Percentiles rank a stretch among this genome's conserved stretches.
These are phyloP conservation scores for Prorops nasuta DNA, from an alignment of 1,140 invertebrate genomes.

Conservation along the genomic window DNA sequence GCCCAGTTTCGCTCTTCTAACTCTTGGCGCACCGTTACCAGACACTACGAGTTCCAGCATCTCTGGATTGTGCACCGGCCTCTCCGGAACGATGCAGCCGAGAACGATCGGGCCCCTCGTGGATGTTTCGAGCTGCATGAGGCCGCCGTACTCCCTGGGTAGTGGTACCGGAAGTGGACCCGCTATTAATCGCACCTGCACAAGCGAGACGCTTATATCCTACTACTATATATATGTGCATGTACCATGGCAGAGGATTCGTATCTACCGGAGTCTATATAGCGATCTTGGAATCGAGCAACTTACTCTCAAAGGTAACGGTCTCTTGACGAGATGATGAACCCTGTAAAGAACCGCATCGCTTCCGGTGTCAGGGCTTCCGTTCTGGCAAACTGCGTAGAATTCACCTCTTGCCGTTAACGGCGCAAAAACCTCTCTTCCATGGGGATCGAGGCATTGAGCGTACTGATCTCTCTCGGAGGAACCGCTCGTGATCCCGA, in stretches of 20 bases:
- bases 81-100: slow-evolving; percentile 52
- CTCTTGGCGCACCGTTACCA: slow-evolving; percentile 48
- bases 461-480: slow-evolving; percentile 54
- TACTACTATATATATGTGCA: no score
- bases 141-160: slow-evolving; percentile 50
- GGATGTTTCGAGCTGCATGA: slow-evolving; percentile 53
- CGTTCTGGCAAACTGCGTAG: slow-evolving; percentile 48
- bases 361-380: slow-evolving; percentile 36
- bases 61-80: slow-evolving; percentile 52
- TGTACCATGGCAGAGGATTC: no score
- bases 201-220: background rate
- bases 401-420: slow-evolving; percentile 49
- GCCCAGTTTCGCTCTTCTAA: slow-evolving; percentile 47
- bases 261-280: no score
- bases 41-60: slow-evolving; percentile 53
- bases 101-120: slow-evolving; percentile 52
- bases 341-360: slow-evolving; percentile 51
- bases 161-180: slow-evolving; percentile 51
- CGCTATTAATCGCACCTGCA: slow-evolving; percentile 50
- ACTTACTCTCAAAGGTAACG: slow-evolving; percentile 44
- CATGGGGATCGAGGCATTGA: slow-evolving; percentile 51
- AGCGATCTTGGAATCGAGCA: background rate
- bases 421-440: slow-evolving; percentile 48
- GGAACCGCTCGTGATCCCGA: slow-evolving; percentile 44
- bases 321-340: slow-evolving; percentile 44